Percentiles rank a stretch among this genome's conserved stretches.
These are phyloP conservation scores for Numenius arquata DNA, from an alignment of 2,113 vertebrate species.

Conservation along the genomic window DNA sequence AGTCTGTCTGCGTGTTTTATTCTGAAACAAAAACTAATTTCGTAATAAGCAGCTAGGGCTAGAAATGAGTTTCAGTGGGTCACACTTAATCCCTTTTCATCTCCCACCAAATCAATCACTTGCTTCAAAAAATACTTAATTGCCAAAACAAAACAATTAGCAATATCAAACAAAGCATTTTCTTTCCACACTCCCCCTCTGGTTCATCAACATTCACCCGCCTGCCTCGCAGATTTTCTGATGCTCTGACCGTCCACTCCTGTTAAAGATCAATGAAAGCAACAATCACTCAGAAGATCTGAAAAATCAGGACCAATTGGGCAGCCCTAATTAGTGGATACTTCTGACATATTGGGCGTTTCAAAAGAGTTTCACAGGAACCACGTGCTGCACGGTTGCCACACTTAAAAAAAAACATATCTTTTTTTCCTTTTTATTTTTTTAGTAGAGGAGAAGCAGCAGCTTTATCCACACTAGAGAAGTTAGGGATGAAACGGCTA, in stretches of 20 bases:
- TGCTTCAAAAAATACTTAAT: constrained; percentile 43
- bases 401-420: neutral
- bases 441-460: neutral
- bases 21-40: constrained; percentile 46
- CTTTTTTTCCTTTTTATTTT: neutral
- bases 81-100: constrained; percentile 43
- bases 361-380: neutral
- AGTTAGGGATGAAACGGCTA: neutral
- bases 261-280: neutral
- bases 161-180: constrained; percentile 13
- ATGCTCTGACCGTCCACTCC: neutral
- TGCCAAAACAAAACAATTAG: constrained; percentile 52
- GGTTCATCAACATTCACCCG: neutral
- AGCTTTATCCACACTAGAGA: neutral
- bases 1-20: neutral
- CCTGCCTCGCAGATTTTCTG: neutral
- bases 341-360: neutral
- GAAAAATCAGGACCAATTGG: neutral
- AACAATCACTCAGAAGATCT: neutral
- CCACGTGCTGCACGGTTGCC: neutral
- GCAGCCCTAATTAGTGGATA: neutral
- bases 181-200: neutral
- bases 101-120: constrained; percentile 40
- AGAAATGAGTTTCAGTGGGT: constrained; percentile 29
- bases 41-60: constrained; percentile 17